Evolutionary conservation across 2,888 invertebrate genomes (phyloP).

Genomic region (Tenthredo notha): DNA sequence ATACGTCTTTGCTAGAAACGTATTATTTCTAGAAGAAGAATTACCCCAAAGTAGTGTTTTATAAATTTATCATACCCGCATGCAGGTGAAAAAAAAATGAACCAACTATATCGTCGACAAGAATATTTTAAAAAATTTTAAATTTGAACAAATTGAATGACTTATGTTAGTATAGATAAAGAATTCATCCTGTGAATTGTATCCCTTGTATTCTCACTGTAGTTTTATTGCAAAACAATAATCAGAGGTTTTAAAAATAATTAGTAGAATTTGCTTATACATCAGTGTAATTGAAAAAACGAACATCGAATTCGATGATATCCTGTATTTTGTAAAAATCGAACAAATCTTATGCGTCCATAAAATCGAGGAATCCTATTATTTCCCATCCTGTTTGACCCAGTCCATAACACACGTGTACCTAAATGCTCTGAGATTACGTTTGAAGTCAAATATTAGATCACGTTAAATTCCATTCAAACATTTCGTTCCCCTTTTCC

Average conservation of each 20-base stretch:
- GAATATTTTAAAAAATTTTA: too few relatives aligned
- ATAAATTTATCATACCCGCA: not conserved
- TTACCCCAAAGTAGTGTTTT: not conserved
- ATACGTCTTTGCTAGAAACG: not conserved
- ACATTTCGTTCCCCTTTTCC: not conserved
- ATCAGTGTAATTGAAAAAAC: not conserved
- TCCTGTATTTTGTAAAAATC: not conserved
- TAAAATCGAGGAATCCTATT: not conserved
- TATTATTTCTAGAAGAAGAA: not conserved
- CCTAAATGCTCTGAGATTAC: not conserved
- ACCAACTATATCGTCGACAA: too few relatives aligned
- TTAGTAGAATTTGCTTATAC: not conserved
- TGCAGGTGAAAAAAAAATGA: too few relatives aligned
- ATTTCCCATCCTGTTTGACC: not conserved
- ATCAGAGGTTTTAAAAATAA: not conserved
- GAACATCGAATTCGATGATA: not conserved
- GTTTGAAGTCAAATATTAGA: conserved; percentile 7
- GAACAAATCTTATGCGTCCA: not conserved
- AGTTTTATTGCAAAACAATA: not conserved
- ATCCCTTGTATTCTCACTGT: too few relatives aligned
- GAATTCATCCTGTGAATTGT: too few relatives aligned
- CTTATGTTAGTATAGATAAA: too few relatives aligned
- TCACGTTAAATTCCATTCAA: not conserved
- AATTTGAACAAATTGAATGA: too few relatives aligned
- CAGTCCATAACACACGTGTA: conserved; percentile 4